A percentile compares a stretch with the other conserved stretches of the same genome.
phyloP scores from a whole-genome alignment of 2,797 vertebrate genomes.

The Xenops minutus region DNA sequence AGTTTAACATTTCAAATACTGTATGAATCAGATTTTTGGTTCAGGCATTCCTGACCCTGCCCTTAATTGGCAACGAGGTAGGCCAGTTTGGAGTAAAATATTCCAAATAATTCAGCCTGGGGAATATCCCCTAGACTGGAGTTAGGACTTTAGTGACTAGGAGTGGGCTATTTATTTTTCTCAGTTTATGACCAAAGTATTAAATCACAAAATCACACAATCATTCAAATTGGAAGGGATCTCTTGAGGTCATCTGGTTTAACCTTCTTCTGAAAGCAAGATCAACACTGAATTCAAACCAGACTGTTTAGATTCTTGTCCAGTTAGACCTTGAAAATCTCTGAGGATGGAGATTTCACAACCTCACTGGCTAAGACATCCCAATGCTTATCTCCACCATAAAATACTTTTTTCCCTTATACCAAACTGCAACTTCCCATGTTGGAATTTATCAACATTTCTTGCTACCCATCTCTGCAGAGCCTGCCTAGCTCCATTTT shows the following conservation, averaged over 20 bases:
- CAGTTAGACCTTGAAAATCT: neutral
- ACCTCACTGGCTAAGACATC: neutral
- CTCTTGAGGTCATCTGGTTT: neutral
- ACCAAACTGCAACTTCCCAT: neutral
- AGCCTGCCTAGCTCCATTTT: neutral
- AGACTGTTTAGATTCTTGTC: neutral
- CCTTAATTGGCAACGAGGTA: conserved; percentile 49
- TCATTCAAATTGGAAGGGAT: conserved; percentile 1
- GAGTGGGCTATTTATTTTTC: conserved; percentile 60
- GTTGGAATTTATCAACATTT: neutral
- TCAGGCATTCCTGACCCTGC: conserved; percentile 18
- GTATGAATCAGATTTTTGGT: conserved; percentile 60
- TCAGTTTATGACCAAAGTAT: conserved; percentile 53
- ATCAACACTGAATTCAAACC: conserved; percentile 12
- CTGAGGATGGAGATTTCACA: neutral
- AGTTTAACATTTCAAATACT: conserved; percentile 31
- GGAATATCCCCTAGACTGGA: conserved; percentile 53
- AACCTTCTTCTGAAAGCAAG: neutral
- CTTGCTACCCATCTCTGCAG: neutral
- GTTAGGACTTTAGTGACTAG: conserved; percentile 36
- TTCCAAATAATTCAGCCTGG: conserved; percentile 42
- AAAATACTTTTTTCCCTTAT: neutral
- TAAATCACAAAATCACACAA: conserved; percentile 45
- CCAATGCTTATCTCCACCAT: neutral
- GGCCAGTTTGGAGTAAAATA: conserved; percentile 51